Conservation (phyloP, 1,140 invertebrate genomes). For the Medauroidea extradentata region DNA sequence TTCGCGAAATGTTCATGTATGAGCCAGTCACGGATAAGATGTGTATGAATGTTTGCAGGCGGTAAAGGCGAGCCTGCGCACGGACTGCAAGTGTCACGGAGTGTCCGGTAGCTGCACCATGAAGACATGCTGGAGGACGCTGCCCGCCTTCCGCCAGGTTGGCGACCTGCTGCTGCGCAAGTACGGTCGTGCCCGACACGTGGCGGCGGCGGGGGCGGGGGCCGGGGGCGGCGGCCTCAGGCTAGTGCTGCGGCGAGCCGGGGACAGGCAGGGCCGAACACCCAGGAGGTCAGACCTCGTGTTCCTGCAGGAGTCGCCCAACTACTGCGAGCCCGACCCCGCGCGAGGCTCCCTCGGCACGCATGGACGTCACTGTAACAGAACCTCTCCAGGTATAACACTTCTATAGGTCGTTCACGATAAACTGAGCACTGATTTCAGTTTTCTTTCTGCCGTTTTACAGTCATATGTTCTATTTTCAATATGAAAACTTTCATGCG, state of each 20-base stretch:
- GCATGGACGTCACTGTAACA: conserved; percentile 76
- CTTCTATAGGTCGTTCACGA: too few species aligned
- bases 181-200: conserved; percentile 75
- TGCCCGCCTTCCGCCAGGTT: conserved; percentile 79
- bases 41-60: conserved; percentile 54
- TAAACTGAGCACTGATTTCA: too few species aligned
- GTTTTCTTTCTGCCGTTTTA: too few species aligned
- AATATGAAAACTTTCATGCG: too few species aligned
- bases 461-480: too few species aligned
- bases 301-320: conserved; percentile 83
- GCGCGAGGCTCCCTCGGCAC: conserved; percentile 77
- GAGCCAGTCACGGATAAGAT: not conserved
- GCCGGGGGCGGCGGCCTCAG: conserved; percentile 30
- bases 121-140: conserved; percentile 90
- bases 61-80: conserved; percentile 72
- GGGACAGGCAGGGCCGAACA: conserved; percentile 39
- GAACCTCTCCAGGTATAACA: conserved; percentile 75
- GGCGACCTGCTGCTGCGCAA: conserved; percentile 78
- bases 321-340: conserved; percentile 82
- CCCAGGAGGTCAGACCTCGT: conserved; percentile 81
- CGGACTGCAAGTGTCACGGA: conserved; percentile 94
- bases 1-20: too few species aligned
- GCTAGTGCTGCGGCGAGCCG: conserved; percentile 20
- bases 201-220: conserved; percentile 51
- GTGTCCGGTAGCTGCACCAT: conserved; percentile 93